Percentiles rank a stretch among this genome's conserved stretches.
phyloP scores from a whole-genome alignment of 2,797 vertebrate genomes.

The Limosa lapponica region DNA sequence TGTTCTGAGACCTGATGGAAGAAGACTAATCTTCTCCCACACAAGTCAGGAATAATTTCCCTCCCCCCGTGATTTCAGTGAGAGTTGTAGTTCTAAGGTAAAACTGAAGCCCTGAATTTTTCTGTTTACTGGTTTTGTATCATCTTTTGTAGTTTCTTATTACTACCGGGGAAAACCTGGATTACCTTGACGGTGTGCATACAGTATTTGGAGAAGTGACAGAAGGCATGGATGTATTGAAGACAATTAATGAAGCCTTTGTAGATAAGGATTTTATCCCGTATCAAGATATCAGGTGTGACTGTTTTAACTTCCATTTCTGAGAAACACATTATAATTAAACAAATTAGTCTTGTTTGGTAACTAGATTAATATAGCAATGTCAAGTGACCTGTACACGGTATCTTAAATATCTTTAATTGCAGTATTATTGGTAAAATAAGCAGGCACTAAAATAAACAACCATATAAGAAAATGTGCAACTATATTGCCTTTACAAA shows the following conservation, averaged over 20 bases:
- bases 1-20: not conserved
- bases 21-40: not conserved
- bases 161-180: conserved; percentile 90
- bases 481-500: not conserved
- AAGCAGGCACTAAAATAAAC: not conserved
- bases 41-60: not conserved
- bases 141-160: conserved; percentile 88
- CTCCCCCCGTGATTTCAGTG: not conserved
- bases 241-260: conserved; percentile 93
- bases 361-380: not conserved
- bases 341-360: not conserved
- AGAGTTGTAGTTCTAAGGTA: not conserved
- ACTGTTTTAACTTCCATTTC: not conserved
- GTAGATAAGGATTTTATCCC: conserved; percentile 95
- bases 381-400: not conserved
- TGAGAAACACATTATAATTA: not conserved
- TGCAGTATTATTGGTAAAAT: not conserved
- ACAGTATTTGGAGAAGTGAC: conserved; percentile 96
- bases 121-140: not conserved
- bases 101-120: not conserved
- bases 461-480: not conserved
- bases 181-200: conserved; percentile 94
- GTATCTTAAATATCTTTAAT: not conserved
- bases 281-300: conserved; percentile 95
- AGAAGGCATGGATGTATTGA: conserved; percentile 92